phyloP scores from a whole-genome alignment of 2,797 vertebrate genomes.

The Sciurus vulgaris region DNA sequence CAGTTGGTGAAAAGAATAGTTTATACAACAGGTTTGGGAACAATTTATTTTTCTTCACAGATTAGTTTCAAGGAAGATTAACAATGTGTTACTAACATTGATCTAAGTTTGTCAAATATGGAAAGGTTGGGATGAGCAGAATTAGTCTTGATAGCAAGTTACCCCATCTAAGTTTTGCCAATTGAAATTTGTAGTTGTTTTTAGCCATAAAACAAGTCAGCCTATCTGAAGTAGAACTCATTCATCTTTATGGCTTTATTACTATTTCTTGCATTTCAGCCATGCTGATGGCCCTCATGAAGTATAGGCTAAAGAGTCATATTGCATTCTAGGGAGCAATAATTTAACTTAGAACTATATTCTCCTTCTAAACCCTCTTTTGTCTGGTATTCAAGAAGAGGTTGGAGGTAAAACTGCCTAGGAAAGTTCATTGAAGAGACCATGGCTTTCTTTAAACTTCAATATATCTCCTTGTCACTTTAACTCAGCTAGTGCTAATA shows the following conservation, averaged over 20 bases:
- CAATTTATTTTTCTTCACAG: conserved; percentile 6
- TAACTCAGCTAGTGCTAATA: conserved; percentile 19
- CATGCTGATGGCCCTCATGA: neutral
- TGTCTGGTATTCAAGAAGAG: conserved; percentile 11
- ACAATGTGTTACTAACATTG: neutral
- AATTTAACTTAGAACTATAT: conserved; percentile 32
- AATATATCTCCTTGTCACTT: conserved; percentile 54
- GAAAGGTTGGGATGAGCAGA: neutral
- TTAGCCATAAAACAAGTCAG: neutral
- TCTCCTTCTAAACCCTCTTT: conserved; percentile 6
- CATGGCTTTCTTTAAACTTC: conserved; percentile 50
- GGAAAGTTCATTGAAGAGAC: conserved; percentile 27
- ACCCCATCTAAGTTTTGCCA: neutral
- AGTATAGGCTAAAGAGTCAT: neutral
- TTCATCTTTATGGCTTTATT: neutral
- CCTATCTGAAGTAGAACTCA: neutral
- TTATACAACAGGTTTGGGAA: neutral
- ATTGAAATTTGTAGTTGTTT: neutral
- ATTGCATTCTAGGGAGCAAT: neutral
- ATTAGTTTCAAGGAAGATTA: conserved; percentile 35
- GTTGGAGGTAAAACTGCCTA: neutral
- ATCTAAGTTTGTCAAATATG: conserved; percentile 36
- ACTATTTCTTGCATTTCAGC: neutral
- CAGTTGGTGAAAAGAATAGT: neutral
- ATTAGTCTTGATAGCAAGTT: neutral